These are phyloP conservation scores for Plagodis dolabraria DNA, from an alignment of 2,888 invertebrate genomes.

Conservation along the genomic window DNA sequence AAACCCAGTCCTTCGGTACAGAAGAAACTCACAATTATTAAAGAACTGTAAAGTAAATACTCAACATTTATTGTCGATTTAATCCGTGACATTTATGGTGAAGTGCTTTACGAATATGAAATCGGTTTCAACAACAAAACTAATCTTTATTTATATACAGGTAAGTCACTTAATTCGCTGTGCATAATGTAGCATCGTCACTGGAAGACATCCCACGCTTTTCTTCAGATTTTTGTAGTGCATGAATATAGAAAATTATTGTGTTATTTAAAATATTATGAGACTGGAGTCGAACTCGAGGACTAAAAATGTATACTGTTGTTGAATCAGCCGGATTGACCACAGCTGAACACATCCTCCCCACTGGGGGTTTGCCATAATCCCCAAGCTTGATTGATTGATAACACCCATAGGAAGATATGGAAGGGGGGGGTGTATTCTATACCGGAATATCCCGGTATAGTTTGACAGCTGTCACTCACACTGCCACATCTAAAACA, in stretches of 20 bases:
- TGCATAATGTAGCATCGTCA: constrained; percentile 54
- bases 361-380: no score
- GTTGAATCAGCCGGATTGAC: no score
- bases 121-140: constrained; percentile 13
- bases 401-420: no score
- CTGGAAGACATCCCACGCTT: constrained; percentile 61
- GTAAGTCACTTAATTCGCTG: constrained; percentile 41
- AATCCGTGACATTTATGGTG: constrained; percentile 71
- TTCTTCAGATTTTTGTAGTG: constrained; percentile 57
- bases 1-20: constrained; percentile 55
- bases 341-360: no score
- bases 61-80: constrained; percentile 75
- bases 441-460: no score
- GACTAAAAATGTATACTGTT: no score
- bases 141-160: constrained; percentile 12
- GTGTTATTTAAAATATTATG: neutral
- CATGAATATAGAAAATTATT: constrained; percentile 43
- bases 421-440: no score
- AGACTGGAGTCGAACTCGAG: no score
- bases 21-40: constrained; percentile 66
- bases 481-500: no score
- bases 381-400: no score
- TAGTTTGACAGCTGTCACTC: no score
- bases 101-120: constrained; percentile 42
- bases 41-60: constrained; percentile 81